Conservation (phyloP, 1,140 invertebrate species). For the Anadara kagoshimensis region DNA sequence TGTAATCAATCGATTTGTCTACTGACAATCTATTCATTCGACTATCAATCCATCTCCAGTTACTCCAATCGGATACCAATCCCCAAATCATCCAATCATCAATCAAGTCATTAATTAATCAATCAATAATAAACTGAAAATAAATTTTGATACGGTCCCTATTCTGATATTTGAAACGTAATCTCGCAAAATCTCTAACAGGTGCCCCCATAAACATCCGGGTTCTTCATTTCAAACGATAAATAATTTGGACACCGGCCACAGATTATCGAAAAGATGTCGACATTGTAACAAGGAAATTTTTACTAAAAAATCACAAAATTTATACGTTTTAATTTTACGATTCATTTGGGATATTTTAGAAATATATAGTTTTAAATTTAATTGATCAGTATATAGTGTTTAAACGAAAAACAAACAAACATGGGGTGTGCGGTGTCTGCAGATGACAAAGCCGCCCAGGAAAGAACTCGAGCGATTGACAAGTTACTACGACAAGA, state of each 20-base stretch:
- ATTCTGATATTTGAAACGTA: too few species aligned
- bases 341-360: background rate
- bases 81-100: too few species aligned
- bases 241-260: background rate
- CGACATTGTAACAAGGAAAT: background rate
- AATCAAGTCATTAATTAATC: too few species aligned
- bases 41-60: too few species aligned
- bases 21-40: too few species aligned
- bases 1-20: too few species aligned
- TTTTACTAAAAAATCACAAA: background rate
- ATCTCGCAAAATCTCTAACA: too few species aligned
- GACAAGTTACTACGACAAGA: slow-evolving; percentile 88
- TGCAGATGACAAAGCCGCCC: slow-evolving; percentile 62
- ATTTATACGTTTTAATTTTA: background rate
- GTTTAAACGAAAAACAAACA: background rate
- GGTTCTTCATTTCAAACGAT: too few species aligned
- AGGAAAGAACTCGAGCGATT: slow-evolving; percentile 87
- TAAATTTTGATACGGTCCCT: too few species aligned
- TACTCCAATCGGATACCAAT: too few species aligned
- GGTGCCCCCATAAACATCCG: too few species aligned
- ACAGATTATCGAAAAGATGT: background rate
- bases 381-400: background rate
- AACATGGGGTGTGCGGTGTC: slow-evolving; percentile 67
- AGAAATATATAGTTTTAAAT: background rate
- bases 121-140: too few species aligned